Evolutionary conservation across 2,888 invertebrate species (phyloP).

Genomic region (Rotaria magnacalcarata): DNA sequence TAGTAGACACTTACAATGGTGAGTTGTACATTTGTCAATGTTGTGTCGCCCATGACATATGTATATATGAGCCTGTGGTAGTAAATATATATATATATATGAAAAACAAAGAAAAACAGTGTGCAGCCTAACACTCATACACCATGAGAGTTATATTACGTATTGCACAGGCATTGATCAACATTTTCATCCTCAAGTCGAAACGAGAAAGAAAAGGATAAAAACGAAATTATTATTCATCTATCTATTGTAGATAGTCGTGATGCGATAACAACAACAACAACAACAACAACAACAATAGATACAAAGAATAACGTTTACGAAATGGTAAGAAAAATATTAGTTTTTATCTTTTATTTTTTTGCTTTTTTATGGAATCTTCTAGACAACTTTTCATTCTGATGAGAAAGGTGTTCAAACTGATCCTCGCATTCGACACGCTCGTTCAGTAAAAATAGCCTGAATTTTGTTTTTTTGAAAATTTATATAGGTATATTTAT

Average conservation of each 20-base stretch:
- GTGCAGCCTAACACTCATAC: neutral
- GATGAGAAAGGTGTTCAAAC: constrained; percentile 15
- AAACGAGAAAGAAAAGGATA: neutral
- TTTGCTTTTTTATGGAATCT: neutral
- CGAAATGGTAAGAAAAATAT: neutral
- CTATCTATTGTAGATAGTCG: neutral
- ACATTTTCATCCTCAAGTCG: neutral
- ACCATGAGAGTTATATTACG: neutral
- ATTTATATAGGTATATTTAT: neutral
- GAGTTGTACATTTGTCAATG: neutral
- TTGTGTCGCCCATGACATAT: neutral
- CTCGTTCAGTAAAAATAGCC: neutral
- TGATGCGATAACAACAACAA: neutral
- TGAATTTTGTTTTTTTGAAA: neutral
- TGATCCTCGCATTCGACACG: constrained; percentile 7
- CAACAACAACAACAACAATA: neutral
- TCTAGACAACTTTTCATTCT: neutral
- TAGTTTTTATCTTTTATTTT: neutral
- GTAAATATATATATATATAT: neutral
- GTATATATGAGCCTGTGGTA: neutral
- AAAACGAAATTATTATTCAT: neutral
- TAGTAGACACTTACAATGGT: neutral
- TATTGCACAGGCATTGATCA: neutral
- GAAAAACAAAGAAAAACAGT: constrained; percentile 3
- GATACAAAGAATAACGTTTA: neutral